Evolutionary conservation across 2,888 invertebrate species (phyloP).

Genomic region (Lycia hirtaria): DNA sequence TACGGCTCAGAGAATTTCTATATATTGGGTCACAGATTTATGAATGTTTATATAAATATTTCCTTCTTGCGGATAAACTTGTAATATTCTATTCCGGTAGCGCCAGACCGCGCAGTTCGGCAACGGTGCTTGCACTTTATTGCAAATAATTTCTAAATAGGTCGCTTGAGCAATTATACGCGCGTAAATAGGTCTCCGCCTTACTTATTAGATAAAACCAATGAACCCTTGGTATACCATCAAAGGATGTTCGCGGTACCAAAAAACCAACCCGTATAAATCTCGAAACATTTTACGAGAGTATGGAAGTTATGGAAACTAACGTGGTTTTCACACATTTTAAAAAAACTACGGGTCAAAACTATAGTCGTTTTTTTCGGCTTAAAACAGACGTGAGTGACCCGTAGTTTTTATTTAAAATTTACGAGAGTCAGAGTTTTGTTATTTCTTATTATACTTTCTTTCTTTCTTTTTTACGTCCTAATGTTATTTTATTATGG

Average conservation of each 20-base stretch:
- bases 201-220: constrained; percentile 17
- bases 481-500: no score
- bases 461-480: no score
- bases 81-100: constrained; percentile 41
- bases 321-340: no score
- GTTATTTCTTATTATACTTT: no score
- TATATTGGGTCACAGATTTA: not conserved
- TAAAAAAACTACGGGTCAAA: no score
- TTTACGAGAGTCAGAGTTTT: no score
- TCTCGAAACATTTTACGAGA: no score
- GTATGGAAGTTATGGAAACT: not conserved
- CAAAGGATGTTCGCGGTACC: constrained; percentile 14
- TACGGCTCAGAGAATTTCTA: not conserved
- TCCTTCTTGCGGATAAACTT: constrained; percentile 27
- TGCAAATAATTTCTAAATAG: constrained; percentile 47
- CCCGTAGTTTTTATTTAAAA: no score
- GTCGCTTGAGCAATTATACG: constrained; percentile 41
- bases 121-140: constrained; percentile 52
- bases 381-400: no score
- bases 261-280: not conserved
- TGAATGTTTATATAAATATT: constrained; percentile 11
- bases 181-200: constrained; percentile 22
- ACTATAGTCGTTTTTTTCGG: no score
- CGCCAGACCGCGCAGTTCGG: constrained; percentile 44
- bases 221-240: constrained; percentile 8